Evolutionary conservation across 2,888 invertebrate species (phyloP).

Genomic region (Drosophila lacicola): DNA sequence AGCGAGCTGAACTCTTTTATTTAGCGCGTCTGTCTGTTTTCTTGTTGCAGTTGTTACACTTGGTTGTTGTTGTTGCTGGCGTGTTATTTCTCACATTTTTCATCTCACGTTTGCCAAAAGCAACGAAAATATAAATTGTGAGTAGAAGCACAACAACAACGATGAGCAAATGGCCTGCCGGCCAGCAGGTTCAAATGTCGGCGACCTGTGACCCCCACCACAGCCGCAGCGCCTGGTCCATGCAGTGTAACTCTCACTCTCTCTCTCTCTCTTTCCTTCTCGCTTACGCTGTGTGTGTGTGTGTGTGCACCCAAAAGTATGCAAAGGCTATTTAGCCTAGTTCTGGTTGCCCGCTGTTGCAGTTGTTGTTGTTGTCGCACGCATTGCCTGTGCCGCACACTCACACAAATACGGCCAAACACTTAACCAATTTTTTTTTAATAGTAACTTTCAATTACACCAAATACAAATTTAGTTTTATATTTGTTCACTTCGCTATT

Average conservation of each 20-base stretch:
- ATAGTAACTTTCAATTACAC: no score
- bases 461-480: no score
- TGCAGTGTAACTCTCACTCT: neutral
- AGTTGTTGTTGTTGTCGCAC: conserved; percentile 14
- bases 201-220: conserved; percentile 64
- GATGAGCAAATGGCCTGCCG: conserved; percentile 38
- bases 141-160: conserved; percentile 21
- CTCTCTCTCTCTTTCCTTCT: neutral
- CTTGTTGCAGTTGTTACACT: conserved; percentile 22
- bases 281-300: neutral
- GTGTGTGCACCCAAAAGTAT: conserved; percentile 65
- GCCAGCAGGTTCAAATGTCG: conserved; percentile 76
- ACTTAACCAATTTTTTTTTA: conserved; percentile 1
- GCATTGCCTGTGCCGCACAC: conserved; percentile 5
- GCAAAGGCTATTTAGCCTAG: conserved; percentile 71
- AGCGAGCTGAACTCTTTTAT: conserved; percentile 59
- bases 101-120: conserved; percentile 61
- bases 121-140: conserved; percentile 37
- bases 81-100: conserved; percentile 60
- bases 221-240: conserved; percentile 3
- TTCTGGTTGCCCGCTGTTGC: conserved; percentile 47
- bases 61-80: conserved; percentile 37
- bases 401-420: conserved; percentile 14
- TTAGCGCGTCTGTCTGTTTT: conserved; percentile 7
- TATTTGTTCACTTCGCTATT: conserved; percentile 9